Evolutionary conservation across 2,113 vertebrate genomes (phyloP), one percentile per base, ranked within the genome.

Genomic region (Mola mola): DNA sequence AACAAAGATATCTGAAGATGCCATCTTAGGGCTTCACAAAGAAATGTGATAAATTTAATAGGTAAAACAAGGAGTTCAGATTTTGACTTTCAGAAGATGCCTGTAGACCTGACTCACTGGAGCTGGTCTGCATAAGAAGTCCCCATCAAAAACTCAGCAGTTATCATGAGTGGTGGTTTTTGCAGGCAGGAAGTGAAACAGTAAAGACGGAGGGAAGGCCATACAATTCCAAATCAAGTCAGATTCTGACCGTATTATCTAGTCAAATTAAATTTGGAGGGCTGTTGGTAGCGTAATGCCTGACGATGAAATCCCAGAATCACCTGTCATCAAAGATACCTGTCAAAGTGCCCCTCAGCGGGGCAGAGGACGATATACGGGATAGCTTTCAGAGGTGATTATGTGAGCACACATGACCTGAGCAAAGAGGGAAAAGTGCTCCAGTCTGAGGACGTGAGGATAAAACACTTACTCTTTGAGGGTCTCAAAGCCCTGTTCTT

Each of bases 401-500:
- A n/a, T n/a, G n/a, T n/a, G n/a, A n/a, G n/a, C 26, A 28, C 26
- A 2, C 15, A 2, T 8, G 13, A 10, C 28, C 0, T 5, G 2
- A 20, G 29, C 29, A 20, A 3, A 46, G 15, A 17, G 41, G 8
- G 12, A 3, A 8, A 29, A 12, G 28, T 11, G 38, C n/a, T 37
- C 5, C 15, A 15, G 36, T 38, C 15, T 40, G 44, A 25, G 31
- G n/a, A 24, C 0, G 26, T 29, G 1, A 2, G 11, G n/a, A 16
- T 1, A 19, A 19, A 36, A 5, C 2, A 61, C 83, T 95, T 88
- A 99, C 97, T 94, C 94, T 91, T 94, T 95, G 55, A 99, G 88
- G 0, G 97, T 99, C 85, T 96, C 93, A 49, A 94, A 97, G 78
- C 96, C 97, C 80, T 94, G 94, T 72, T 99, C 96, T 88, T 99